Conservation (phyloP, 2,797 vertebrate genomes). For the Bradypus variegatus region DNA sequence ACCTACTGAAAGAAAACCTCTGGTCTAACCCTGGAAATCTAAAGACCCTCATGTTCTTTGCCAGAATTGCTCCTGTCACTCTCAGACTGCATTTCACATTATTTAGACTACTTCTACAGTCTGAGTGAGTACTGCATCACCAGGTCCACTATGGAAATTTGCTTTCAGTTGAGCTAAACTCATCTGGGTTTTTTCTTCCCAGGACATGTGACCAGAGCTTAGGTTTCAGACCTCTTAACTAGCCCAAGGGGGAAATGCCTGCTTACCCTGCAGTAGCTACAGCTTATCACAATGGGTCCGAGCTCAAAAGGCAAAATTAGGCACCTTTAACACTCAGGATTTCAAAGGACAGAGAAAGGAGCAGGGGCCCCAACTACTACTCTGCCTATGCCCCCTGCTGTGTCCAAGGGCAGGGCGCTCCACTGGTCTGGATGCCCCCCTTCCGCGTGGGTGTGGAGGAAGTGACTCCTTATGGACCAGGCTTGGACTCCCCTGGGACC, state of each 20-base stretch:
- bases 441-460: neutral
- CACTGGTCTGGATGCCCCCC: too few relatives aligned
- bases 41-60: neutral
- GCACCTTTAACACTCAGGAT: neutral
- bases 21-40: neutral
- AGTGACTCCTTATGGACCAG: neutral
- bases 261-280: neutral
- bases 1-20: neutral
- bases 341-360: neutral
- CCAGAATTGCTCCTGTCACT: neutral
- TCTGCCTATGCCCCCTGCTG: neutral
- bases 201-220: neutral
- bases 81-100: neutral
- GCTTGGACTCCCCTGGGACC: neutral
- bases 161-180: neutral
- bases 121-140: neutral
- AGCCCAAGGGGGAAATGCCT: neutral
- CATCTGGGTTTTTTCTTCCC: neutral
- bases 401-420: neutral
- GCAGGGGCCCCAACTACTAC: neutral
- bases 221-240: neutral
- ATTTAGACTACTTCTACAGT: neutral
- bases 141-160: neutral
- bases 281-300: neutral
- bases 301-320: neutral